Evolutionary conservation across 2,888 invertebrate genomes (phyloP), one percentile per base, ranked within the genome.

Genomic region (Drosophila melanosoma): DNA sequence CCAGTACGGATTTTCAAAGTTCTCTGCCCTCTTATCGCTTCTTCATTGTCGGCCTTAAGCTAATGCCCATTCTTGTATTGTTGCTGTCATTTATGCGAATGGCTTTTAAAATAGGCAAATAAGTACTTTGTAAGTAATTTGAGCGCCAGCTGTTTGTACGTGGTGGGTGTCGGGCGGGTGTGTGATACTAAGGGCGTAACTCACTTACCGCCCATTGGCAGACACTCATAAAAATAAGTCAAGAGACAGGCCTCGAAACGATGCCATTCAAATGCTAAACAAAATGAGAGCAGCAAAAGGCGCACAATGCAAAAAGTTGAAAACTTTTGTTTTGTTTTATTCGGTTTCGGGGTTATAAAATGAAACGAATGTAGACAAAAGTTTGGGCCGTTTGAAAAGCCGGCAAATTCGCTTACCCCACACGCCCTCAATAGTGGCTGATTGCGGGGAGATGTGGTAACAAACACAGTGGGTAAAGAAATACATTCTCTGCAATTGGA

Each of bases 41-140:
- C 69, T 32, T 45, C 59, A 69, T 57, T 58, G 62, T 66, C 61
- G 40, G 56, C 61, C 68, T 82, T 54, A 62, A 58, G 61, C 63
- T 56, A 62, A 59, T 58, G 54, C 71, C 60, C 60, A 57, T 69
- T 58, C 48, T 53, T 54, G 40, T 26, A 53, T 58, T 69, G 56
- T 59, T 79, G 64, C 48, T 76, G 68, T 49, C 71, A 73, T 89
- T 89, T 79, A 79, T 74, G 63, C 69, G 75, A 89, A 89, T 85
- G 79, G 64, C 79, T 89, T 89, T 82, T 73, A 72, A 74, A 85
- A 85, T 89, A 79, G 85, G 89, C 85, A 84, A 89, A 82, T 85
- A 85, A 89, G 87, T 89, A 87, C 85, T 89, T 85, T 84, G 89
- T 85, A 87, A 85, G 89, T 89, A 85, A 89, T 84, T 78, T 68